phyloP scores from a whole-genome alignment of 2,888 invertebrate species.

The Melanostoma mellinum region DNA sequence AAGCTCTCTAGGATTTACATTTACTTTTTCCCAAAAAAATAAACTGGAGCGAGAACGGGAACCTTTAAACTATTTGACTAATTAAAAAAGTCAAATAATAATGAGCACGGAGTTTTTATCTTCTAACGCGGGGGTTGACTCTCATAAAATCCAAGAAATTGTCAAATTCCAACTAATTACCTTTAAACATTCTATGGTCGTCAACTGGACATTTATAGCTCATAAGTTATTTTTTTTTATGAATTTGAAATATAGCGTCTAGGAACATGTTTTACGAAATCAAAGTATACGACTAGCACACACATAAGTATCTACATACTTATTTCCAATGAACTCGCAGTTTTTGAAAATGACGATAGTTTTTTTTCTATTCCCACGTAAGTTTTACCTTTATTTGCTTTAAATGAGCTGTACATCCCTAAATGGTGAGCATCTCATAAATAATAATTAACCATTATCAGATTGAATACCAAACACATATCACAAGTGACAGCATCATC shows the following conservation, averaged over 20 bases:
- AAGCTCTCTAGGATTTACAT: too few species aligned
- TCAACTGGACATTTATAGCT: constrained; percentile 5
- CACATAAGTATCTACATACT: too few species aligned
- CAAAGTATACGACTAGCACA: too few species aligned
- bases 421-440: constrained; percentile 24
- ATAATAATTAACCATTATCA: constrained; percentile 21
- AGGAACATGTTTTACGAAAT: too few species aligned
- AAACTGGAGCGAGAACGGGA: too few species aligned
- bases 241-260: too few species aligned
- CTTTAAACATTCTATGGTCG: background rate
- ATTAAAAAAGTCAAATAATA: too few species aligned
- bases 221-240: background rate
- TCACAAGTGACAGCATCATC: constrained; percentile 24
- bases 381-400: constrained; percentile 2
- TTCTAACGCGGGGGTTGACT: background rate
- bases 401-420: constrained; percentile 21
- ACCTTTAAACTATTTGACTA: too few species aligned
- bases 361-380: constrained; percentile 27
- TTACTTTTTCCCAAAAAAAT: too few species aligned
- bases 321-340: constrained; percentile 22
- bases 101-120: too few species aligned
- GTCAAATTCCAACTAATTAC: background rate
- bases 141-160: background rate
- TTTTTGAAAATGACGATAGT: background rate
- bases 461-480: constrained; percentile 8